Evolutionary conservation across 1,140 invertebrate species (phyloP).

Genomic region (Acromyrmex charruanus): DNA sequence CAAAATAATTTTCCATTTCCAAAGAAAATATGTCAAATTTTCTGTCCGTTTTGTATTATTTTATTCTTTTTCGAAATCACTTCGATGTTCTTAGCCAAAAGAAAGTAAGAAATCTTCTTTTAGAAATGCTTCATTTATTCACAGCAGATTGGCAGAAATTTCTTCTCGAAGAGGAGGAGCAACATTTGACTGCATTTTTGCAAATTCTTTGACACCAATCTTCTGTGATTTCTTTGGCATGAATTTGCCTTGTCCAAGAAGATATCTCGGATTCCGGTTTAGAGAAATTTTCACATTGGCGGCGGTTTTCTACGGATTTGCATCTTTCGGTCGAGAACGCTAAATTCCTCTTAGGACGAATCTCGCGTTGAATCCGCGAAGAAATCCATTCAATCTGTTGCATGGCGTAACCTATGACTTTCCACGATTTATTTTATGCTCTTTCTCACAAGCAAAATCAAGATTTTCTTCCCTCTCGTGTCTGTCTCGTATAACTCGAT

Average conservation of each 20-base stretch:
- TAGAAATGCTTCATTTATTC: constrained; percentile 2
- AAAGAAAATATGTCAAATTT: constrained; percentile 39
- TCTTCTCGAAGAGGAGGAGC: background rate
- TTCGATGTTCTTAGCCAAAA: background rate
- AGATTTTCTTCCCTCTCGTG: constrained; percentile 9
- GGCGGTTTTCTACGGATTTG: constrained; percentile 28
- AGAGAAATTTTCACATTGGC: constrained; percentile 16
- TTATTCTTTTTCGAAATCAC: constrained; percentile 16
- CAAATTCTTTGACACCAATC: constrained; percentile 1
- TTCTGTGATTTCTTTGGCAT: background rate
- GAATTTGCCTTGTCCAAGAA: background rate
- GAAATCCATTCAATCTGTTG: constrained; percentile 53
- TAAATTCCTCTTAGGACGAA: constrained; percentile 43
- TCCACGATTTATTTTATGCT: constrained; percentile 25
- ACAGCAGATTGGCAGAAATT: background rate
- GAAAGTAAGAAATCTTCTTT: background rate
- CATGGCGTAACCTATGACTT: constrained; percentile 15
- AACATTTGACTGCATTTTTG: background rate
- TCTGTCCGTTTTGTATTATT: background rate
- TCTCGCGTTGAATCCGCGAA: constrained; percentile 16
- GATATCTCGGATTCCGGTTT: constrained; percentile 9
- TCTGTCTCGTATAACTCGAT: background rate
- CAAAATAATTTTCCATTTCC: constrained; percentile 50
- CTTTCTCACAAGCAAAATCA: background rate
- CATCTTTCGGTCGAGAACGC: constrained; percentile 32